A percentile compares a stretch with the other conserved stretches of the same genome.
phyloP scores from a whole-genome alignment of 2,113 vertebrate genomes.

The Shinisaurus crocodilurus region DNA sequence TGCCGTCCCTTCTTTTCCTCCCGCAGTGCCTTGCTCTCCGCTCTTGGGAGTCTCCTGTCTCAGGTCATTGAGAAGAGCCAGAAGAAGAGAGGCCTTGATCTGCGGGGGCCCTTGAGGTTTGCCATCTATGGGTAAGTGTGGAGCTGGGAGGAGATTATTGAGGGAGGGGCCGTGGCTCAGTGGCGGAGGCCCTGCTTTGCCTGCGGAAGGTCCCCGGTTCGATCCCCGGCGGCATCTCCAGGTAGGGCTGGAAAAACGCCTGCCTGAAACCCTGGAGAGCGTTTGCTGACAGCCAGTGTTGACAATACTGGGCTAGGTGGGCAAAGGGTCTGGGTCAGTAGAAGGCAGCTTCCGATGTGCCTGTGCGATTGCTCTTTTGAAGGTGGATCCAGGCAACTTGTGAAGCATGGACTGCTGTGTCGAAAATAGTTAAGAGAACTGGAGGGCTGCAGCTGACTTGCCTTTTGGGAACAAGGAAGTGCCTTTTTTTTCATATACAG shows the following conservation, averaged over 20 bases:
- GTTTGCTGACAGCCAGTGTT: too few species aligned
- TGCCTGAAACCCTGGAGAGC: too few species aligned
- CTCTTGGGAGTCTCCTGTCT: conserved; percentile 86
- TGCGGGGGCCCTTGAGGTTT: conserved; percentile 79
- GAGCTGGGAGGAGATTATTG: background rate
- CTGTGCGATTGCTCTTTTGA: too few species aligned
- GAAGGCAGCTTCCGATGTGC: too few species aligned
- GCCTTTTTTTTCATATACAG: background rate
- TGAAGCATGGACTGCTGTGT: too few species aligned
- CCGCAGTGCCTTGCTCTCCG: conserved; percentile 85
- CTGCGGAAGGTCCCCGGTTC: too few species aligned
- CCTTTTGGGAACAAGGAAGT: background rate
- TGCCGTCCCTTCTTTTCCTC: background rate
- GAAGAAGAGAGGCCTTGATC: conserved; percentile 74
- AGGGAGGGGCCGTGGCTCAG: background rate
- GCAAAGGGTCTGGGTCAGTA: too few species aligned
- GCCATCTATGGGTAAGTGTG: conserved; percentile 83
- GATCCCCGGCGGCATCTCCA: too few species aligned
- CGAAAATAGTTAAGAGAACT: background rate
- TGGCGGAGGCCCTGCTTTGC: too few species aligned
- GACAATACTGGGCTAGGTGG: too few species aligned
- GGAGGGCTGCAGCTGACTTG: background rate
- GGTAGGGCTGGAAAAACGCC: too few species aligned
- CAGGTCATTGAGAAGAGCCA: conserved; percentile 80
- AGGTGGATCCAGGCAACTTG: background rate